phyloP scores from a whole-genome alignment of 1,140 invertebrate species.

The Orussus abietinus region DNA sequence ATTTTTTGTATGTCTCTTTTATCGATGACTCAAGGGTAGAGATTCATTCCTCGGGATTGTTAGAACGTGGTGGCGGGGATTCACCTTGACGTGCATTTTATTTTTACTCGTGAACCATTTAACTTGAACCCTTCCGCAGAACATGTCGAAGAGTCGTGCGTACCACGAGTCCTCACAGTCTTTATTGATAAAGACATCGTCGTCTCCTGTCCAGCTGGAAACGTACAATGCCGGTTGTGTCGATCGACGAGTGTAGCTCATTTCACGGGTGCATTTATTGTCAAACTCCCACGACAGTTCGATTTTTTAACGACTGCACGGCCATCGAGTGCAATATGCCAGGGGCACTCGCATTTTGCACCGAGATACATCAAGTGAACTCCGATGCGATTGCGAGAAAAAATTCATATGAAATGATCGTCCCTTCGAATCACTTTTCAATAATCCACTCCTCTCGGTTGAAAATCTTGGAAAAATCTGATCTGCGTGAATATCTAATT shows the following conservation, averaged over 20 bases:
- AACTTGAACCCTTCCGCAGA: conserved; percentile 16
- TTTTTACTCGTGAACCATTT: conserved; percentile 19
- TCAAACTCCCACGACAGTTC: conserved; percentile 15
- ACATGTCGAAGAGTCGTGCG: conserved; percentile 16
- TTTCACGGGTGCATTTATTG: conserved; percentile 8
- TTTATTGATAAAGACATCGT: conserved; percentile 9
- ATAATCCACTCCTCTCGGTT: not conserved
- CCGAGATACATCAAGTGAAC: conserved; percentile 13
- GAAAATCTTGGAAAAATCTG: not conserved
- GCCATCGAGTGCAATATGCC: conserved; percentile 2
- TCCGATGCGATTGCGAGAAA: not conserved
- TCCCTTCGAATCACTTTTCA: conserved; percentile 5
- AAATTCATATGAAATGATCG: conserved; percentile 14
- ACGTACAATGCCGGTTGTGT: conserved; percentile 27
- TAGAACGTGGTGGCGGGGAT: not conserved
- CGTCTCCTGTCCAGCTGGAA: conserved; percentile 15
- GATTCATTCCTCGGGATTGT: conserved; percentile 11
- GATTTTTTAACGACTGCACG: too few species aligned
- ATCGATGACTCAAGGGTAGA: not conserved
- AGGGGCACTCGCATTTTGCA: conserved; percentile 13
- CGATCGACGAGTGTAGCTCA: conserved; percentile 20
- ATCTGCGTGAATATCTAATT: not conserved
- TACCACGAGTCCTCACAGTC: conserved; percentile 17
- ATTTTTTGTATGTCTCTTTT: not conserved
- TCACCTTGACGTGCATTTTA: conserved; percentile 21